Evolutionary conservation across 2,888 invertebrate genomes (phyloP), one percentile per base, ranked within the genome.

Genomic region (Norana najaformis): DNA sequence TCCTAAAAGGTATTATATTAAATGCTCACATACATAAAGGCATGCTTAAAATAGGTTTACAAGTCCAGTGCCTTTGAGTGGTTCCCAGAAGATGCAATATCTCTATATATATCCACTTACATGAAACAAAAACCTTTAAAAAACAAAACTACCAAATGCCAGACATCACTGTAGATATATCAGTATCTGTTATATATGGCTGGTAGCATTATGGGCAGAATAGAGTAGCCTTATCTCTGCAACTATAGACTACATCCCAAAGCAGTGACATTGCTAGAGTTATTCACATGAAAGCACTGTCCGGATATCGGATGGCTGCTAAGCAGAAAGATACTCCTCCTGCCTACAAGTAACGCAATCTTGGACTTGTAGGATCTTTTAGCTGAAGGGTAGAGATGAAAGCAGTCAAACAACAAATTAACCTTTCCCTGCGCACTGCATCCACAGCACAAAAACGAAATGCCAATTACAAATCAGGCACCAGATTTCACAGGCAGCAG

Each of bases 351-450:
- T 69, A n/a, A 69, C n/a, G 69, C 3, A 69, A 69, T 69, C n/a
- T 69, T 30, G 47, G 47, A 47, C 20, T 23, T 23, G 47, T 47
- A 23, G 69, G 69, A 69, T 11, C 30, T 30, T 69, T 69, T n/a
- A n/a, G 69, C 69, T 69, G 69, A 69, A n/a, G n/a, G 69, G 69
- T n/a, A 69, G 69, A 69, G 69, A 69, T 69, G 69, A 69, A 69
- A 69, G 69, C n/a, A 30, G 16, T 30, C 69, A n/a, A 30, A 69
- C n/a, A 69, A 69, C 69, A 69, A n/a, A 69, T 3, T 30, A 69
- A 69, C 69, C 4, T n/a, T 69, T 69, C 69, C 69, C 41, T n/a
- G n/a, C 69, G n/a, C 8, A 69, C 69, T n/a, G 16, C 69, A 23
- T 47, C 47, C 23, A n/a, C 69, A 69, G n/a, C 69, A 69, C n/a